Evolutionary conservation across 2,113 vertebrate species (phyloP), one percentile per base, ranked within the genome.

Genomic region (Calypte anna): DNA sequence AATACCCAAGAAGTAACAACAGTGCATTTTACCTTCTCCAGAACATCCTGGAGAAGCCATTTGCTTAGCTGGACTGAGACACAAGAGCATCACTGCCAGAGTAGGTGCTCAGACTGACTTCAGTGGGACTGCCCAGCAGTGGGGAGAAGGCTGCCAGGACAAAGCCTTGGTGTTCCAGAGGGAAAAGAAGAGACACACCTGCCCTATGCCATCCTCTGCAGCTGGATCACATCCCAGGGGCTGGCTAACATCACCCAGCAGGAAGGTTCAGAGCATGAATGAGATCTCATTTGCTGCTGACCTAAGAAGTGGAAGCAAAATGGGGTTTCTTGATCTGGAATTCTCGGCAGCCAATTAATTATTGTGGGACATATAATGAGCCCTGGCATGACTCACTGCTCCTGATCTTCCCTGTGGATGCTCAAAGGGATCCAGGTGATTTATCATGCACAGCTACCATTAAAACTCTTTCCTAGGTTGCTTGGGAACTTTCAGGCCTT

Each of bases 321-420:
- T 12, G 12, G 23, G 54, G 30, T 79, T 73, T 59, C 62, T 82
- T 67, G 51, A 70, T 86, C 64, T 82, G 43, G 17, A 86, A 63
- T 74, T 88, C 73, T 90, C 7, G 0, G 57, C 6, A 13, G 77
- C 70, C 54, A 73, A 73, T 80, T 54, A 68, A 7, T 79, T 73
- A 36, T 67, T 63, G 12, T n/a, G 69, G 73, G 69, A 93, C 88
- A 86, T 48, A n/a, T 14, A 80, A 55, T 1, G 9, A 80, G 38
- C 27, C 46, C 55, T 93, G 90, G 89, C 61, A 90, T 93, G 72
- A 88, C 63, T 93, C 38, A n/a, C 25, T 58, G 46, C 75, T 86
- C 38, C 59, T 59, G 64, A 53, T 63, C 64, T 74, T 86, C 64
- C 86, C 44, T 57, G 22, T 40, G 31, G 31, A 51, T 90, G 68